Evolutionary conservation across 2,113 vertebrate species (phyloP), one percentile per base, ranked within the genome.

Genomic region (Pelusios castaneus): DNA sequence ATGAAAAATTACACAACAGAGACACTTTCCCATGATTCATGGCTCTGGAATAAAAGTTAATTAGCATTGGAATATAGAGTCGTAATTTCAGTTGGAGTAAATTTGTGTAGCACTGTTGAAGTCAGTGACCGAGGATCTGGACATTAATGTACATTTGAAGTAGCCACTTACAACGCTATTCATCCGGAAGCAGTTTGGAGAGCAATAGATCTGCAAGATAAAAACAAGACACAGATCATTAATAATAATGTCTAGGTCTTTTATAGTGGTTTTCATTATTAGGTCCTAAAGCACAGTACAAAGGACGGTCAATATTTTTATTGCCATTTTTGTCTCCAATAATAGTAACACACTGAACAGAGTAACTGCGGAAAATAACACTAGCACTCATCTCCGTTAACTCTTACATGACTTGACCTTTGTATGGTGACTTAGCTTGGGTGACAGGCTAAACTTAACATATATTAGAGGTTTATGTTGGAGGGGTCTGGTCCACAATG

Each of bases 1-100:
- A 93, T 80, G 45, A 90, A 85, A 47, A 10, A 84, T 82, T 67
- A 91, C 27, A 54, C 27, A 93, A 80, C 19, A 92, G 51, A 80
- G 0, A 80, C 31, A 6, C 49, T 89, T 94, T 90, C 89, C 70
- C 43, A 87, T 96, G 95, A 91, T 95, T 97, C 79, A 91, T 91
- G 63, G 27, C 10, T 85, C 49, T 90, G 80, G 43, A 92, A 89
- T 92, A 90, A 92, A 95, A 95, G 90, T 77, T 90, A 95, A 90
- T 90, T 89, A 27, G 22, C 52, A 95, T 89, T 90, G 49, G 90
- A 52, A 54, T 45, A 80, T 38, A 38, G 76, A 78, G 88, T 63
- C 92, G 70, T 60, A 84, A 63, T 89, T 90, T 90, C 88, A 87
- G 49, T 56, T 0, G 0, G 9, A 55, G 34, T 87, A 90, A 83